Evolutionary conservation across 2,888 invertebrate species (phyloP), one percentile per base, ranked within the genome.

Genomic region (Caenorhabditis sp.): DNA sequence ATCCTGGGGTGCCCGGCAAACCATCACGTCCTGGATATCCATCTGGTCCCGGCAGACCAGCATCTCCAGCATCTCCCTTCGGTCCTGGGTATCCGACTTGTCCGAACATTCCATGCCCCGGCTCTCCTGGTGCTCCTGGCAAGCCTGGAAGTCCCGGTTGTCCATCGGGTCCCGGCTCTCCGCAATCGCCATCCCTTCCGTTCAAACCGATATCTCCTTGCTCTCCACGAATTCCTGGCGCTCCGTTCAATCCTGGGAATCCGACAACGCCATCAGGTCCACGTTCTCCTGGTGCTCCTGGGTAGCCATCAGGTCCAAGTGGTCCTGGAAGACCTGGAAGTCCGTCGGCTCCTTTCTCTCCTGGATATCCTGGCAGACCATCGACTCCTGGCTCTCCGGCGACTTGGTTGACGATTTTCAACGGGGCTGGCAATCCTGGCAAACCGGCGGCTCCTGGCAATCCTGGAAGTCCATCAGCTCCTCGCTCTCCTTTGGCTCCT

Each of bases 21-120:
- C 87, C 87, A 26, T 81, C 83, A 64, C 84, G 78, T 57, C 85
- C 86, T n/a, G 78, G 79, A n/a, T 69, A 73, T 21, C 87, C 85
- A 65, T 80, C 74, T 8, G 83, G 43, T 73, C 86, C 81, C 54
- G 76, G 77, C 38, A 73, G 64, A 25, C 86, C 86, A 52, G 67
- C 70, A 20, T 66, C 77, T 49, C 83, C 84, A 21, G 68, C 60
- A 25, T 82, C 83, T 43, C 85, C 86, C 54, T 81, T 78, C 31
- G 69, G 72, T 70, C 84, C 87, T 50, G 82, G 83, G 21, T 67
- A 62, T 56, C 85, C 85, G 25, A 77, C 77, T 25, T 69, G 71
- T 59, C 85, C 85, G 23, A 77, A 82, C 62, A 72, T 78, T 17
- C 83, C 84, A 67, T 67, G 77, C 54, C 84, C 84, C 25, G 73